phyloP scores from a whole-genome alignment of 1,140 invertebrate genomes.

The Cyrtorhinus lividipennis region DNA sequence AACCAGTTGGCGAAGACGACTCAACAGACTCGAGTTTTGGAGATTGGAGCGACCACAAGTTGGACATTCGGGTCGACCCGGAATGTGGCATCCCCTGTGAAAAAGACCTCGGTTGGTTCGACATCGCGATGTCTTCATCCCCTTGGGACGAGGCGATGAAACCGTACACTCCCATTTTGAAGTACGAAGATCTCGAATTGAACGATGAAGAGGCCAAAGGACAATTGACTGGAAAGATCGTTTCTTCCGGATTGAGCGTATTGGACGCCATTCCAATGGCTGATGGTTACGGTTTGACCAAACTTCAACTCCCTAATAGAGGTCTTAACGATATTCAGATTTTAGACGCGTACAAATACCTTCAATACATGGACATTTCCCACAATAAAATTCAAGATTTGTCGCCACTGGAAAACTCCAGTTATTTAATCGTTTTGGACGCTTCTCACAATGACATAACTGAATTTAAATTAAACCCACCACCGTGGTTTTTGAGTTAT shows the following conservation, averaged over 20 bases:
- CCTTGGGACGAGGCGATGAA: background rate
- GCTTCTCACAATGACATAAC: background rate
- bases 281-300: background rate
- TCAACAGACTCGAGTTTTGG: background rate
- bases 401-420: background rate
- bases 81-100: background rate
- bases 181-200: background rate
- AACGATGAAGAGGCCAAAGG: background rate
- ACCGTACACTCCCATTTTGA: background rate
- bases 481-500: background rate
- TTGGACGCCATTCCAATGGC: background rate
- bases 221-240: background rate
- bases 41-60: background rate
- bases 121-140: background rate
- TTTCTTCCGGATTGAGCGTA: background rate
- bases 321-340: background rate
- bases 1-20: background rate
- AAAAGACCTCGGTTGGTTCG: slow-evolving; percentile 3
- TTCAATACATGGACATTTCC: background rate
- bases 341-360: background rate
- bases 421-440: background rate
- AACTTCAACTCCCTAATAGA: background rate
- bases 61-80: background rate
- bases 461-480: background rate
- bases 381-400: background rate